Evolutionary conservation across 2,113 vertebrate genomes (phyloP), one percentile per base, ranked within the genome.

Genomic region (Dasyornis broadbenti): DNA sequence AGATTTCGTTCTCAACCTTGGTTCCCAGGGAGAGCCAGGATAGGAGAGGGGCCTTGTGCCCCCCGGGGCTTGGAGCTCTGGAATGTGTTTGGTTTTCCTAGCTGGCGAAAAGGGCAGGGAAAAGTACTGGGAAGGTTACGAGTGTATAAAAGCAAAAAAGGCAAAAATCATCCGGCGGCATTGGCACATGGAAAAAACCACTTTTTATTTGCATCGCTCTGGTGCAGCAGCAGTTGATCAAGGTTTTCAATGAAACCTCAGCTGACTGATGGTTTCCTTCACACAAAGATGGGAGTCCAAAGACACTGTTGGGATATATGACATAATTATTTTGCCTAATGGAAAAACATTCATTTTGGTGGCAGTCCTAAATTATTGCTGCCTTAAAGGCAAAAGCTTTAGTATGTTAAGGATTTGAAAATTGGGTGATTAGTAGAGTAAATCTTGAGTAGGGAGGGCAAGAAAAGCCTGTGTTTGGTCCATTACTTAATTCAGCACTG

Each of bases 241-340:
- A 86, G 50, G 30, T 61, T 90, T 90, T 78, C 2, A 2, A 80
- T 31, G 15, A 70, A 63, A 44, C 45, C 82, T 40, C 56, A 56
- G 68, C n/a, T 91, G 59, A 86, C 24, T 91, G 86, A 93, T 50
- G 65, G 47, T 47, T 96, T 87, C 81, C 44, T 87, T 60, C 61
- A 30, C 30, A 53, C 63, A 54, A 33, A 97, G 86, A 73, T 82
- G 64, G 33, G 75, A 90, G 8, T 52, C 50, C 30, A 31, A 81
- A 96, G 75, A 76, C 13, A 27, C 31, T 68, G 44, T 37, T 59
- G 87, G 69, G 93, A 94, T 94, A 94, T 65, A 95, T 88, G 52
- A 85, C 66, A 78, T 69, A 54, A 94, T 94, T 94, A 94, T 94
- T 97, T 95, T 87, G 72, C 64, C 68, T 95, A 89, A 87, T 94